These are phyloP conservation scores for Brachyhypopomus occidentalis DNA, from an alignment of 2,113 vertebrate genomes.

Conservation along the genomic window DNA sequence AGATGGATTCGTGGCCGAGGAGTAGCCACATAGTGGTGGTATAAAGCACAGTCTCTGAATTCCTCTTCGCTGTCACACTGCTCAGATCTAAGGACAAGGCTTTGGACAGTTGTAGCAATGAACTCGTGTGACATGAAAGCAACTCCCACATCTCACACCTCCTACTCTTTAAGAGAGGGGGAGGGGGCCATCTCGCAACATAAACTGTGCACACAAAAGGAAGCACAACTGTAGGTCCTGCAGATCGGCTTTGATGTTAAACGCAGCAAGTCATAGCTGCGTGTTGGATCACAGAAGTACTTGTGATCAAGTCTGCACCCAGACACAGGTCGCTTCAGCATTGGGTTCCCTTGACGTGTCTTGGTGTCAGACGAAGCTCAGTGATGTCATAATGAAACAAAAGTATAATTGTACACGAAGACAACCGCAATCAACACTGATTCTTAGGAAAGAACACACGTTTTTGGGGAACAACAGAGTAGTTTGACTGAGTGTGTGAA, in stretches of 20 bases:
- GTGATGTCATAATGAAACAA: too few species aligned
- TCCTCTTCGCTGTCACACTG: conserved; percentile 20
- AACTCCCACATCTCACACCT: background rate
- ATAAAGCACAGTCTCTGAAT: conserved; percentile 38
- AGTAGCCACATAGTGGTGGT: conserved; percentile 41
- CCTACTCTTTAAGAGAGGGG: background rate
- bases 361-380: background rate
- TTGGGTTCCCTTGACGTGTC: background rate
- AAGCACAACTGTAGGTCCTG: background rate
- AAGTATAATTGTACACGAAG: background rate
- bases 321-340: background rate
- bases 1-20: conserved; percentile 45
- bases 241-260: conserved; percentile 11
- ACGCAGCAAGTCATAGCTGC: background rate
- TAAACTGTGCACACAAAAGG: background rate
- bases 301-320: background rate
- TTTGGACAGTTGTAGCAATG: conserved; percentile 25
- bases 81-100: conserved; percentile 30
- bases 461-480: background rate
- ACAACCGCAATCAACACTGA: background rate
- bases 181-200: background rate
- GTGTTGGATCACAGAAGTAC: background rate
- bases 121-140: conserved; percentile 14
- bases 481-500: too few species aligned
- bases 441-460: background rate